Conservation (phyloP, 1,140 invertebrate species). For the Eciton burchellii region DNA sequence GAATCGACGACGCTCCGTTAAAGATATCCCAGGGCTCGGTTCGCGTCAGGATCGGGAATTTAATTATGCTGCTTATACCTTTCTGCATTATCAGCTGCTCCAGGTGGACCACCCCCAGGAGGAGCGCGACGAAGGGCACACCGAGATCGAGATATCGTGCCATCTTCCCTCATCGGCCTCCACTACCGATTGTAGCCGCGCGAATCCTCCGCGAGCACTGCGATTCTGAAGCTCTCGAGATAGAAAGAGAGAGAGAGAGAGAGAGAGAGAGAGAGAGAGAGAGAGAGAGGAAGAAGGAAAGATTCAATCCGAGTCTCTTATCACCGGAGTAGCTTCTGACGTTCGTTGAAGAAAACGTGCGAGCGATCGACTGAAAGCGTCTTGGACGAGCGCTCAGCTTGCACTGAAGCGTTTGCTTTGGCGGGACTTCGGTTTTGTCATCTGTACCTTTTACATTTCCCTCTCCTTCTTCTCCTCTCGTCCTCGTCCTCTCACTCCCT, state of each 20-base stretch:
- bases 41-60: background rate
- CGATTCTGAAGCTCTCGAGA: background rate
- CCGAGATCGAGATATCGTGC: constrained; percentile 34
- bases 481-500: constrained; percentile 35
- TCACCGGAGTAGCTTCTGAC: background rate
- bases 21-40: background rate
- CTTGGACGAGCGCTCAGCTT: constrained; percentile 61
- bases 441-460: constrained; percentile 64
- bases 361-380: constrained; percentile 28
- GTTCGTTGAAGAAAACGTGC: background rate
- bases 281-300: too few relatives aligned
- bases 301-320: background rate
- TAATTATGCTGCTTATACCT: constrained; percentile 56
- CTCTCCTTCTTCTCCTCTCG: constrained; percentile 49
- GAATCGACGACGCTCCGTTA: background rate
- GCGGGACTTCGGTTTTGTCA: constrained; percentile 64
- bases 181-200: background rate
- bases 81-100: constrained; percentile 44
- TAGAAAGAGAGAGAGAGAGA: background rate
- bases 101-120: constrained; percentile 52
- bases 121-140: constrained; percentile 36
- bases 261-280: background rate
- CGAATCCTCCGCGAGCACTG: background rate
- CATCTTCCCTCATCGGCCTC: constrained; percentile 55
- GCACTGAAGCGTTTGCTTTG: constrained; percentile 63